Conservation (phyloP, 2,888 invertebrate species). For the Hypolimnas misippus region DNA sequence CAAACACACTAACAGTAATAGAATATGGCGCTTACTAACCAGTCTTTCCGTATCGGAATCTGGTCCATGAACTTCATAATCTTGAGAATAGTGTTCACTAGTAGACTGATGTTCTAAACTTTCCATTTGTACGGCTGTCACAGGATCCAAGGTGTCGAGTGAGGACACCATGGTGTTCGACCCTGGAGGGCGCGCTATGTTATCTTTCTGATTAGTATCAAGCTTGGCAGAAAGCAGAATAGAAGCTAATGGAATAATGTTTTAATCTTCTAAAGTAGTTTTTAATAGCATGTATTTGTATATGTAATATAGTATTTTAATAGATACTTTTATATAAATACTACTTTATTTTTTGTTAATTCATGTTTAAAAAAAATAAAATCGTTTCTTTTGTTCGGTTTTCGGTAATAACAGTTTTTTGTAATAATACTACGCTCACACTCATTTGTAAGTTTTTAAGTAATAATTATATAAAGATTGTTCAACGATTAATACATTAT, state of each 20-base stretch:
- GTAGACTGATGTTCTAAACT: conserved; percentile 76
- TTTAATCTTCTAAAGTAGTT: neutral
- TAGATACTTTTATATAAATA: neutral
- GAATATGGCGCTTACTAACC: conserved; percentile 54
- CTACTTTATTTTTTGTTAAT: too few species aligned
- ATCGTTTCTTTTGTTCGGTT: neutral
- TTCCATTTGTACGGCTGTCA: conserved; percentile 79
- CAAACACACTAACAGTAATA: too few species aligned
- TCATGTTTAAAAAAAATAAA: too few species aligned
- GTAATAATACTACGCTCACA: neutral
- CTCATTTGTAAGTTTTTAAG: neutral
- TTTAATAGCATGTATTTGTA: neutral
- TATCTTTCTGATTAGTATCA: conserved; percentile 81
- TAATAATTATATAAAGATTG: too few species aligned
- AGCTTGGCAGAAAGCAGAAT: conserved; percentile 66
- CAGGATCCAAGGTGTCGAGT: conserved; percentile 87
- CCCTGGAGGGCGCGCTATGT: conserved; percentile 84
- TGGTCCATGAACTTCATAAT: conserved; percentile 78
- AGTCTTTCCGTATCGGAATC: conserved; percentile 78
- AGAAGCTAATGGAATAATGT: conserved; percentile 38
- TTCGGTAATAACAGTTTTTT: neutral
- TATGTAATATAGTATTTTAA: neutral
- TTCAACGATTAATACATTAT: conserved; percentile 25
- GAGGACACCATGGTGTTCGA: conserved; percentile 94
- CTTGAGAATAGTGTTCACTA: conserved; percentile 75